A percentile compares a stretch with the other conserved stretches of the same genome.
These are phyloP conservation scores for Cacoxenus indagator DNA, from an alignment of 2,888 invertebrate genomes.

Conservation along the genomic window DNA sequence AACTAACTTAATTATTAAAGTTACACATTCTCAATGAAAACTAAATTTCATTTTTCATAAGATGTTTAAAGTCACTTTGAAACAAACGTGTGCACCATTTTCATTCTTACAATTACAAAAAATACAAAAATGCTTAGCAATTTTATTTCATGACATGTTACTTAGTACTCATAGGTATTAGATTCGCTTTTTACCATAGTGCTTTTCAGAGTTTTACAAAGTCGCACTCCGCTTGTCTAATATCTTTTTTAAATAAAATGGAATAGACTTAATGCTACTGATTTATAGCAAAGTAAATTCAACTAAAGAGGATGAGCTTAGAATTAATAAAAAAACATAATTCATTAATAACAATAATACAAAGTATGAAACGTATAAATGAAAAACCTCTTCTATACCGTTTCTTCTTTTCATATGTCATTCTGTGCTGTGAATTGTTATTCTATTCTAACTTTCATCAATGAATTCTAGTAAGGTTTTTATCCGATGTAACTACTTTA, in stretches of 20 bases:
- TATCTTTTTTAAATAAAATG: too few species aligned
- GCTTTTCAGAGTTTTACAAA: too few species aligned
- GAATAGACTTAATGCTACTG: too few species aligned
- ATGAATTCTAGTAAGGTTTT: neutral
- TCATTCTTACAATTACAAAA: too few species aligned
- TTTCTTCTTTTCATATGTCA: neutral
- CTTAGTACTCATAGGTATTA: too few species aligned
- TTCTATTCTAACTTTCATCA: neutral
- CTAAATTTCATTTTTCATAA: neutral
- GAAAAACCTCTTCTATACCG: neutral
- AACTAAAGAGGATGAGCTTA: slow-evolving; percentile 14
- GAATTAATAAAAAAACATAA: slow-evolving; percentile 37
- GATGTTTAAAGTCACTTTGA: too few species aligned
- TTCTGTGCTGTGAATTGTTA: neutral
- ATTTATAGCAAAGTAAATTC: slow-evolving; percentile 18
- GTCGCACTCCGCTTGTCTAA: too few species aligned
- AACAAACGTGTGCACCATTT: too few species aligned
- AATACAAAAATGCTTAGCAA: too few species aligned
- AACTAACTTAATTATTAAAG: neutral
- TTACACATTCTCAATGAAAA: neutral
- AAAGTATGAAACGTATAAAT: slow-evolving; percentile 37
- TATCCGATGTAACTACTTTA: neutral
- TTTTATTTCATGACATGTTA: too few species aligned
- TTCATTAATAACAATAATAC: slow-evolving; percentile 60
- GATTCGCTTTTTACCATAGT: too few species aligned